Evolutionary conservation across 2,888 invertebrate species (phyloP).

Genomic region (Kryphioiulus occultus): DNA sequence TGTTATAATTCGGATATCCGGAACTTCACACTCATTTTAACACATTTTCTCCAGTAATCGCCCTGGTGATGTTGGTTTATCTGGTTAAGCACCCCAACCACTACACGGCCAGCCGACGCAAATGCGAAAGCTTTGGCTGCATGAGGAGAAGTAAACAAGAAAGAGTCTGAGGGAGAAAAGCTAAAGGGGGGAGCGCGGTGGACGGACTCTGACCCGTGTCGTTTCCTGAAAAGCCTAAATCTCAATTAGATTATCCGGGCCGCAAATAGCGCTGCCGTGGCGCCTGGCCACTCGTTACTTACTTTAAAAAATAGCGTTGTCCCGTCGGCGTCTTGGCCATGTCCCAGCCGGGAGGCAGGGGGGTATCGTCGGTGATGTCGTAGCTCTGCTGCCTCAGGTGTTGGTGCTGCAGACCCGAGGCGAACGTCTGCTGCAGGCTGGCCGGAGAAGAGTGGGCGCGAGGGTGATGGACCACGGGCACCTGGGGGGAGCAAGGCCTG

Average conservation of each 20-base stretch:
- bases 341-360: slow-evolving; percentile 64
- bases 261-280: neutral
- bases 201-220: neutral
- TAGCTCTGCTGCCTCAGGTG: slow-evolving; percentile 64
- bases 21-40: too few species aligned
- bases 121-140: neutral
- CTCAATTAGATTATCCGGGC: neutral
- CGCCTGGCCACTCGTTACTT: slow-evolving; percentile 56
- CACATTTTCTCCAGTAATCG: too few species aligned
- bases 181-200: neutral
- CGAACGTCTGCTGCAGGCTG: slow-evolving; percentile 86
- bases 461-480: slow-evolving; percentile 77
- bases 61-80: neutral
- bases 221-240: slow-evolving; percentile 20
- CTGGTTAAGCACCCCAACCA: neutral
- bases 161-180: too few species aligned
- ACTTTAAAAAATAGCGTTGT: slow-evolving; percentile 64
- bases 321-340: slow-evolving; percentile 63
- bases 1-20: too few species aligned
- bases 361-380: slow-evolving; percentile 60
- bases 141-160: neutral
- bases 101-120: neutral
- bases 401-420: slow-evolving; percentile 64
- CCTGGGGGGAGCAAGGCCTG: slow-evolving; percentile 59
- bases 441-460: slow-evolving; percentile 96